Percentiles rank a stretch among this genome's conserved stretches.
phyloP scores from a whole-genome alignment of 2,888 invertebrate species.

The Erpobdella octoculata region DNA sequence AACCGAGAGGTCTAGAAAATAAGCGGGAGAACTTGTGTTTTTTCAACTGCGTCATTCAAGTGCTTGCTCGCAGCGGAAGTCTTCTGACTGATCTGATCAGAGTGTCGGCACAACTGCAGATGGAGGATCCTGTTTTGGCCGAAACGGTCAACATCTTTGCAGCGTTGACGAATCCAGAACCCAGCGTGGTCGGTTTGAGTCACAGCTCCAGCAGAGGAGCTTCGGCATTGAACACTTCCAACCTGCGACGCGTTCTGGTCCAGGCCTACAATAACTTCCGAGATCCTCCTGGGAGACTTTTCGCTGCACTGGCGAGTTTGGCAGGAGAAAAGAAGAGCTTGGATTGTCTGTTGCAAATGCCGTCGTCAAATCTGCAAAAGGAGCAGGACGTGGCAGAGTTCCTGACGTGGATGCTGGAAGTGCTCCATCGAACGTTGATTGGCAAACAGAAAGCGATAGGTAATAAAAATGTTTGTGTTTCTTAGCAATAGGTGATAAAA shows the following conservation, averaged over 20 bases:
- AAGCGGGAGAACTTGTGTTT: conserved; percentile 20
- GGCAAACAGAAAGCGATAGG: not conserved
- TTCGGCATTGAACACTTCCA: not conserved
- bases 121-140: not conserved
- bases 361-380: not conserved
- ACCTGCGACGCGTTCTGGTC: not conserved
- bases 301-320: too few relatives aligned
- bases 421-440: not conserved
- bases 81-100: not conserved
- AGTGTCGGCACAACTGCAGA: not conserved
- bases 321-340: not conserved
- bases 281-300: not conserved
- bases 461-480: not conserved
- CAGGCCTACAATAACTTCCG: not conserved
- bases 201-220: not conserved
- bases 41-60: conserved; percentile 26
- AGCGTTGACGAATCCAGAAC: not conserved
- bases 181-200: not conserved
- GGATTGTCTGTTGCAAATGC: conserved; percentile 13
- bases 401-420: conserved; percentile 15
- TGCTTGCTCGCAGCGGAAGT: conserved; percentile 5
- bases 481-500: not conserved
- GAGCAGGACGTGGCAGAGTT: conserved; percentile 25
- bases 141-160: conserved; percentile 18
- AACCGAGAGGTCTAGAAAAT: conserved; percentile 16